Evolutionary conservation across 2,113 vertebrate genomes (phyloP), one percentile per base, ranked within the genome.

Genomic region (Ursus arctos): DNA sequence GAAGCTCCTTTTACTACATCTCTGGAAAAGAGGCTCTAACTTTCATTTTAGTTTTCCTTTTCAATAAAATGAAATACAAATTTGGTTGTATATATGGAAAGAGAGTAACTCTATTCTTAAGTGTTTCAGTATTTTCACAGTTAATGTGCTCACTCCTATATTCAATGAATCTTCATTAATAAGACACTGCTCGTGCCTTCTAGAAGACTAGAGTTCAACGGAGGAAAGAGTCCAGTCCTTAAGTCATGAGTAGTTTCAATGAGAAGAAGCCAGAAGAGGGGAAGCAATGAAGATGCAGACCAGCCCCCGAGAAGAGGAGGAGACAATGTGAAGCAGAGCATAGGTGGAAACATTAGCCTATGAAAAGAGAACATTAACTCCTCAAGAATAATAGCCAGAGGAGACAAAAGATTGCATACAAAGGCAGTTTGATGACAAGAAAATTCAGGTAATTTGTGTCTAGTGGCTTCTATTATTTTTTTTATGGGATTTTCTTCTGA

Each of bases 21-120:
- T 88, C n/a, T 95, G 63, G n/a, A 65, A n/a, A 97, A 97, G 18
- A 96, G 31, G 51, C 6, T 85, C n/a, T 83, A 88, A 80, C 24
- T 69, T 82, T 77, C 31, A 97, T 59, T 53, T 90, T 86, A 53
- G 65, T 47, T 97, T 92, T 83, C 33, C 11, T 82, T 97, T 83
- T 84, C 40, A 93, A 94, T 36, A 88, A 55, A 82, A 77, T 18
- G 9, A 33, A 94, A 92, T 71, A 24, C 11, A 88, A 72, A 84
- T 18, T 69, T 80, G 0, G 14, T 59, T n/a, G 21, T 71, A 89
- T 16, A 79, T 7, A 85, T 10, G 51, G 11, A 51, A 53, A 79
- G 91, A 95, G 18, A 92, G 12, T 36, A 84, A 84, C 15, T 83
- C 79, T 92, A 51, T 65, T 93, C 15, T 88, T 93, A 96, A 97